phyloP scores from a whole-genome alignment of 1,140 invertebrate genomes.

The Temnothorax curvispinosus region DNA sequence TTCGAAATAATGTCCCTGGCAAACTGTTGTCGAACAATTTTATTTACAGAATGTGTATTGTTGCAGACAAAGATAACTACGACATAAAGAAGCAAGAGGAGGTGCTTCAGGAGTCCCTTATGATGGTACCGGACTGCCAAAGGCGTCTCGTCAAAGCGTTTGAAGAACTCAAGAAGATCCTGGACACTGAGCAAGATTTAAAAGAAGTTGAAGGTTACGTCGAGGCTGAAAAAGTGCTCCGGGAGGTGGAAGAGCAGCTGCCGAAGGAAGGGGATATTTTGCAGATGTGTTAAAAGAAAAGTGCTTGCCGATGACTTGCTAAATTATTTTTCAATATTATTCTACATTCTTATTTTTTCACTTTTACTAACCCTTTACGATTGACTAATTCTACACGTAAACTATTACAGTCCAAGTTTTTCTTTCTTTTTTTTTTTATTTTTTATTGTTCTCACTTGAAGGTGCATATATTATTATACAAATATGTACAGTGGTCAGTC shows the following conservation, averaged over 20 bases:
- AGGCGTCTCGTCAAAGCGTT: slow-evolving; percentile 91
- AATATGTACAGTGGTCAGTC: slow-evolving; percentile 62
- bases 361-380: slow-evolving; percentile 39
- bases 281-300: slow-evolving; percentile 74
- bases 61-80: slow-evolving; percentile 92
- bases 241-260: slow-evolving; percentile 90
- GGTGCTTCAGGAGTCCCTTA: slow-evolving; percentile 93
- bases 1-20: background rate
- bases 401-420: slow-evolving; percentile 25
- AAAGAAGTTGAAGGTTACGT: slow-evolving; percentile 91
- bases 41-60: slow-evolving; percentile 19
- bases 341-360: slow-evolving; percentile 49
- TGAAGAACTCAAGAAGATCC: slow-evolving; percentile 90
- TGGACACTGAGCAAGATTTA: slow-evolving; percentile 91
- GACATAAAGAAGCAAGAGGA: slow-evolving; percentile 95
- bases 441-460: slow-evolving; percentile 8
- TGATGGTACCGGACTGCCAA: slow-evolving; percentile 96
- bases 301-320: background rate
- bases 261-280: slow-evolving; percentile 79
- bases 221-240: slow-evolving; percentile 89
- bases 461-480: background rate
- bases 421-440: background rate
- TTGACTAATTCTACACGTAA: slow-evolving; percentile 57
- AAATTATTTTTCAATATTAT: slow-evolving; percentile 32
- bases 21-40: background rate